Percentiles rank a stretch among this genome's conserved stretches.
Evolutionary conservation across 1,140 invertebrate genomes (phyloP).

Genomic region (Marisa cornuarietis): DNA sequence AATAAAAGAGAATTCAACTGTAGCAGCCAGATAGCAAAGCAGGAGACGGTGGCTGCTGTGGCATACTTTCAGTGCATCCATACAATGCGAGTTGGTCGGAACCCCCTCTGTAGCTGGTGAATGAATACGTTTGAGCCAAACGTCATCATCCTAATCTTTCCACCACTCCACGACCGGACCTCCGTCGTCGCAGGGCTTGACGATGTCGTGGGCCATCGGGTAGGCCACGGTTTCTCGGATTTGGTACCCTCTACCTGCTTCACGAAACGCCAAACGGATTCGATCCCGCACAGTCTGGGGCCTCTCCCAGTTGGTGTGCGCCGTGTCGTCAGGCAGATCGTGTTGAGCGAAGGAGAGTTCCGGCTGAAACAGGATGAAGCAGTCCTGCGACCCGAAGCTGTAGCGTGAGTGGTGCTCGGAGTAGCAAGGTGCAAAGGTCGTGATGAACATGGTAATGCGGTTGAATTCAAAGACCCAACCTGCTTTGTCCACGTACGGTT

Average conservation of each 20-base stretch:
- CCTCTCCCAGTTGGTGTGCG: conserved; percentile 54
- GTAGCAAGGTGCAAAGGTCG: conserved; percentile 62
- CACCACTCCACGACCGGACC: conserved; percentile 48
- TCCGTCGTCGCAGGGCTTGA: conserved; percentile 39
- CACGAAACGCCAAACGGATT: conserved; percentile 54
- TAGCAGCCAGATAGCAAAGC: no score
- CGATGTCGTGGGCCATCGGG: conserved; percentile 59
- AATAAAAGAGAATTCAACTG: no score
- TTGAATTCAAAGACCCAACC: conserved; percentile 63
- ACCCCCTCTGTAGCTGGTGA: no score
- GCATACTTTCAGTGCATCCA: no score
- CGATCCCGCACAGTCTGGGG: conserved; percentile 56
- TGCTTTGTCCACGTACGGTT: conserved; percentile 40
- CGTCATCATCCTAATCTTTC: conserved; percentile 27
- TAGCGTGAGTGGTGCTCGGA: conserved; percentile 52
- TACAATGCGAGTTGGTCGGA: no score
- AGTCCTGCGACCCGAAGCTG: conserved; percentile 45
- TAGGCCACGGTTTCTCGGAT: conserved; percentile 40
- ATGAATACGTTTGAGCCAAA: background rate
- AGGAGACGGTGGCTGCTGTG: no score
- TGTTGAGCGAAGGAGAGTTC: conserved; percentile 63
- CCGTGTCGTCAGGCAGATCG: conserved; percentile 56
- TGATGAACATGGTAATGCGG: conserved; percentile 60
- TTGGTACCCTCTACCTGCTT: conserved; percentile 51
- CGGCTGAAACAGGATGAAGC: conserved; percentile 60